Percentiles rank a stretch among this genome's conserved stretches.
phyloP scores from a whole-genome alignment of 2,797 vertebrate species.

The Etheostoma nigrum region DNA sequence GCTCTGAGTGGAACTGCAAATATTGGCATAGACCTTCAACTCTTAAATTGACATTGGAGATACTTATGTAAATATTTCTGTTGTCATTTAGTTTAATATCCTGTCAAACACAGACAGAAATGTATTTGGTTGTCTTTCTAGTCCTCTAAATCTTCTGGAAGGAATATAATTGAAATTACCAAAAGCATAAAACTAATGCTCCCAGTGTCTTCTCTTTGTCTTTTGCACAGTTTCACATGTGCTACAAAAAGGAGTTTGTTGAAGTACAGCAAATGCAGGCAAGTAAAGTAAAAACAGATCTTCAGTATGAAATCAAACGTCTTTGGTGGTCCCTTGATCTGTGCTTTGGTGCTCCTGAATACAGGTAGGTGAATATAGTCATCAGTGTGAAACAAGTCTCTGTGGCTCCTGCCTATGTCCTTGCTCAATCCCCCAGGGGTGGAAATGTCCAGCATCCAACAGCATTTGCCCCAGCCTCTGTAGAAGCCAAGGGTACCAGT shows the following conservation, averaged over 20 bases:
- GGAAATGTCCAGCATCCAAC: constrained; percentile 90
- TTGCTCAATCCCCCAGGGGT: constrained; percentile 85
- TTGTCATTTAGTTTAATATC: constrained; percentile 16
- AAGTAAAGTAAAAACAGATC: constrained; percentile 44
- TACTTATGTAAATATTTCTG: not conserved
- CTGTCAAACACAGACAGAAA: constrained; percentile 10
- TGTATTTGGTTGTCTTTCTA: constrained; percentile 2
- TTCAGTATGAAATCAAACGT: constrained; percentile 38
- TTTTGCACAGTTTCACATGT: constrained; percentile 5
- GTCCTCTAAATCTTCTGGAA: constrained; percentile 10
- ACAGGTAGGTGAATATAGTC: constrained; percentile 35
- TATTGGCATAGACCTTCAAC: not conserved
- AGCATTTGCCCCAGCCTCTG: constrained; percentile 88
- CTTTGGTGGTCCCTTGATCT: constrained; percentile 35
- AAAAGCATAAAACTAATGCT: constrained; percentile 1
- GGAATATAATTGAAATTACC: not conserved
- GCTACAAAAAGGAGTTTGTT: constrained; percentile 17
- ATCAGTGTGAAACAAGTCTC: constrained; percentile 44
- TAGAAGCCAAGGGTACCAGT: constrained; percentile 94
- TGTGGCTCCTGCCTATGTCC: constrained; percentile 44
- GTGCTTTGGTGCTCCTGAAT: constrained; percentile 50
- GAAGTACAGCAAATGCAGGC: constrained; percentile 56
- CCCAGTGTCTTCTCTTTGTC: constrained; percentile 12
- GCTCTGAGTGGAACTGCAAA: not conserved
- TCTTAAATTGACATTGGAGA: constrained; percentile 3